A percentile compares a stretch with the other conserved stretches of the same genome.
Conservation (phyloP, 2,797 vertebrate genomes). For the Fringilla coelebs region DNA sequence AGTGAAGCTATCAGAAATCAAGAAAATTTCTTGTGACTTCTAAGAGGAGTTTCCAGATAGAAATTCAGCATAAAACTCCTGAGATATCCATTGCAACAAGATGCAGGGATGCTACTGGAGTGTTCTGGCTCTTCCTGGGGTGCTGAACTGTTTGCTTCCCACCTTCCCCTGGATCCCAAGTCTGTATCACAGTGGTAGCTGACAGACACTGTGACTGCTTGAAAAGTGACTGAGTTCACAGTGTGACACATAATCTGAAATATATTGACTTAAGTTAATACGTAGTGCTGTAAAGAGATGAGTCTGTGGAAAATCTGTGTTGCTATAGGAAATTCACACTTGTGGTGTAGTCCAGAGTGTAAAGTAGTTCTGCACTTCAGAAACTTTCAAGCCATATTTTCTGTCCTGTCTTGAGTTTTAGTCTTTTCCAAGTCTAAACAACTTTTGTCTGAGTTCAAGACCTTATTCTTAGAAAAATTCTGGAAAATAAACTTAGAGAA, state of each 20-base stretch:
- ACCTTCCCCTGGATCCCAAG: neutral
- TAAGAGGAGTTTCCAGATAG: neutral
- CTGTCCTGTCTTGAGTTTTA: neutral
- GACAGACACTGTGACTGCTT: neutral
- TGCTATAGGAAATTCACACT: neutral
- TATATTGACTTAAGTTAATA: neutral
- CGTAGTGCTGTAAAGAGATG: neutral
- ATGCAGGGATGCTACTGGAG: neutral
- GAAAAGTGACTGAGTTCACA: neutral
- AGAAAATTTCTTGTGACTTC: neutral
- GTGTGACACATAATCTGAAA: neutral
- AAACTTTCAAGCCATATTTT: neutral
- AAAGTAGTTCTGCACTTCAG: neutral
- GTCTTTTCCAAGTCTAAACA: neutral
- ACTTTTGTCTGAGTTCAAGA: neutral
- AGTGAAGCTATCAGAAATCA: neutral
- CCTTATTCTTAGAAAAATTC: neutral
- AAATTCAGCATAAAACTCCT: neutral
- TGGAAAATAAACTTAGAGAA: neutral
- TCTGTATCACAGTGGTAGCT: neutral
- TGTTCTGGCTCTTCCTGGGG: neutral
- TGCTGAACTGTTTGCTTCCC: neutral
- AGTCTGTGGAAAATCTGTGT: neutral
- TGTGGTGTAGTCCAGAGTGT: neutral
- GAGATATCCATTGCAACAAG: neutral